A percentile compares a stretch with the other conserved stretches of the same genome.
These are phyloP conservation scores for Drosophila bifasciata DNA, from an alignment of 1,140 invertebrate genomes.

Conservation along the genomic window DNA sequence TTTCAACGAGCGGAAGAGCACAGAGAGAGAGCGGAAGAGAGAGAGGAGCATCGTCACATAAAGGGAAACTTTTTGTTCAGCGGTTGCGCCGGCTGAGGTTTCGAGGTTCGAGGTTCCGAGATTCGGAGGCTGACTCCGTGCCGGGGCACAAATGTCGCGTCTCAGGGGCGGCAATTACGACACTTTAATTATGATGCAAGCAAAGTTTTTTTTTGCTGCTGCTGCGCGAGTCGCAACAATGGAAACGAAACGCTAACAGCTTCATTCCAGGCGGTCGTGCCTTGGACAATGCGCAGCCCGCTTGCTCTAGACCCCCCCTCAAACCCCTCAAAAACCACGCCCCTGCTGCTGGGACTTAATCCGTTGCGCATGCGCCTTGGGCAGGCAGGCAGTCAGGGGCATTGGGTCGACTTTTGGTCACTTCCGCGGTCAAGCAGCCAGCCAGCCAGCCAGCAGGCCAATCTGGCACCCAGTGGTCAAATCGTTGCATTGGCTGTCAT, in stretches of 20 bases:
- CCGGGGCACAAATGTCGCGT: conserved; percentile 63
- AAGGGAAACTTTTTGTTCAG: conserved; percentile 42
- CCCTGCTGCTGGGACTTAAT: conserved; percentile 25
- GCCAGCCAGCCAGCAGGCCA: conserved; percentile 26
- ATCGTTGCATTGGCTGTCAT: conserved; percentile 23
- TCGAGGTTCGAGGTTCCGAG: too few relatives aligned
- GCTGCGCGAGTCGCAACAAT: conserved; percentile 1
- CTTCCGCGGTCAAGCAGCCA: conserved; percentile 56
- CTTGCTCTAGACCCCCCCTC: not conserved
- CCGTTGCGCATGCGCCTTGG: conserved; percentile 53
- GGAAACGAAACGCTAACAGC: conserved; percentile 43
- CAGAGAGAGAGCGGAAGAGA: not conserved
- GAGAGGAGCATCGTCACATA: not conserved
- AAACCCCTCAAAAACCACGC: too few relatives aligned
- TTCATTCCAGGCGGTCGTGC: conserved; percentile 76
- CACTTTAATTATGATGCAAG: conserved; percentile 56
- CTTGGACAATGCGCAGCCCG: conserved; percentile 39
- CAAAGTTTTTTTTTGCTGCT: not conserved
- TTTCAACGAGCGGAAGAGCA: conserved; percentile 14
- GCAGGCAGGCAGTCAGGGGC: too few relatives aligned
- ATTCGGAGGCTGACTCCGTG: too few relatives aligned
- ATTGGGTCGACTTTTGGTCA: conserved; percentile 60
- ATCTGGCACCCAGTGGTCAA: conserved; percentile 70
- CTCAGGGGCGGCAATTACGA: conserved; percentile 67
- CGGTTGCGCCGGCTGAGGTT: conserved; percentile 50